Base-by-base conservation (phyloP, 2,888 invertebrate species). In the Cancer borealis region DNA sequence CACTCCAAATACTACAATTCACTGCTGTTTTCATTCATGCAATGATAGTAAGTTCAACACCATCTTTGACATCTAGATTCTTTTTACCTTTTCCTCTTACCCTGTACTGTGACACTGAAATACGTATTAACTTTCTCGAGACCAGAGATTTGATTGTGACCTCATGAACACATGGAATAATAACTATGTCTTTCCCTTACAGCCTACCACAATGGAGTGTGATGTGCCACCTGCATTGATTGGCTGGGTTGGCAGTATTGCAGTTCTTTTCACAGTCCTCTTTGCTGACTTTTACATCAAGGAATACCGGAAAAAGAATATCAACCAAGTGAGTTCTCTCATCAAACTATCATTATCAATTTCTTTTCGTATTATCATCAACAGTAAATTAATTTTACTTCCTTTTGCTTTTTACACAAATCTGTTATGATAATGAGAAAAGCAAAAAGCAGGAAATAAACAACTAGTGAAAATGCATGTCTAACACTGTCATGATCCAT, bases 191-290 rank as follows among this genome's bases (percentile, higher is more conserved):
- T 79, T 79, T 30, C 30, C 12, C 79, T 30, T 12, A 26, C 30
- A 79, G 79, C 79, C 79, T 12, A 6, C 6, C 30, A 17, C 98
- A 97, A 98, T 98, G 96, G 98, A 98, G 93, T 99, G 99, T 97
- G 98, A 98, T 96, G 99, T 99, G 97, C 99, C 99, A 92, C 95
- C 98, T 96, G 98, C 98, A 17, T 98, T 98, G 97, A 98, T 98
- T 96, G 98, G 98, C 98, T 99, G 98, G 98, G 99, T 99, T 96
- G 98, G 99, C 94, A 98, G 98, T 97, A 99, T 99, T 97, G 99
- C 99, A 0, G 98, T 99, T 96, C 98, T 99, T 98, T 99, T 99
- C 98, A 98, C 98, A 97, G 98, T 98, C 97, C 97, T 99, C 95
- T 99, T 99, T 97, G 79, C 89, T 17, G 94, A 94, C 84, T 94